These are phyloP conservation scores for Atrichornis clamosus DNA, from an alignment of 2,113 vertebrate genomes.

Conservation along the genomic window DNA sequence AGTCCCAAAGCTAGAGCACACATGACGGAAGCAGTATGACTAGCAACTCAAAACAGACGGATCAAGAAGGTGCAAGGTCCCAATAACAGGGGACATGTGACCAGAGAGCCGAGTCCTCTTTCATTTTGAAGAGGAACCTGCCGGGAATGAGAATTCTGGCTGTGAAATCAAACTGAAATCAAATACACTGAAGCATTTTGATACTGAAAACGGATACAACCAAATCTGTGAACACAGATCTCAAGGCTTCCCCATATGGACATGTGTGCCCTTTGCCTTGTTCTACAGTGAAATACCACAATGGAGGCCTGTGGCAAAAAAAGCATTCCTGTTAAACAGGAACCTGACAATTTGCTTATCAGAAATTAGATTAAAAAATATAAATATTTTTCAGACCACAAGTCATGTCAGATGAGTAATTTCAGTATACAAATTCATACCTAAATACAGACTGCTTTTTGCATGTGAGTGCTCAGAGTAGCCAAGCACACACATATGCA, in stretches of 20 bases:
- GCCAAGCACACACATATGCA: not conserved
- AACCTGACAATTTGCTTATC: not conserved
- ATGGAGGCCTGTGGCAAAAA: not conserved
- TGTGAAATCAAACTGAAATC: not conserved
- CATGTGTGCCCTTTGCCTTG: not conserved
- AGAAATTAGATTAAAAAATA: not conserved
- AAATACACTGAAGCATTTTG: not conserved
- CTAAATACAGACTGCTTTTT: not conserved
- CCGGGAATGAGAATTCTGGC: accelerated
- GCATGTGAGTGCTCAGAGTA: not conserved
- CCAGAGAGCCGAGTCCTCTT: not conserved
- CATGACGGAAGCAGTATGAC: not conserved
- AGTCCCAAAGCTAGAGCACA: not conserved
- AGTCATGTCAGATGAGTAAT: not conserved
- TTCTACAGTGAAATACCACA: not conserved
- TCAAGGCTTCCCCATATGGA: not conserved
- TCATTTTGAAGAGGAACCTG: not conserved
- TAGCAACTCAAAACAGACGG: not conserved
- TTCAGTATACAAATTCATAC: not conserved
- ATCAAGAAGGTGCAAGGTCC: not conserved
- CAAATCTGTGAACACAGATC: not conserved
- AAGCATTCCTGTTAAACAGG: not conserved
- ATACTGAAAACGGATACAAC: not conserved
- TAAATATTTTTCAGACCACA: not conserved
- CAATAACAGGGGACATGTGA: accelerated